These are phyloP conservation scores for Gobiocypris rarus DNA, from an alignment of 2,113 vertebrate genomes.

Conservation along the genomic window DNA sequence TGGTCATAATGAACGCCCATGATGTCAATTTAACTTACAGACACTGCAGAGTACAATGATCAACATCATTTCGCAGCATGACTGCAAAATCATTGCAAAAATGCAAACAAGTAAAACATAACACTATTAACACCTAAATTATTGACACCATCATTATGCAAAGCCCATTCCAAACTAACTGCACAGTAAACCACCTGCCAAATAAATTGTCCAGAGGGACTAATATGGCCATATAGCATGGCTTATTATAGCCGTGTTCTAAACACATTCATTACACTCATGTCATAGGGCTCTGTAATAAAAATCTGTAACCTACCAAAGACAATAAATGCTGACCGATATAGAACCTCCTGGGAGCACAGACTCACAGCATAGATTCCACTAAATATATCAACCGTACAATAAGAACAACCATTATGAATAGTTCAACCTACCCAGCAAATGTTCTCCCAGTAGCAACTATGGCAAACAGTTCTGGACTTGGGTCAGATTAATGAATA, in stretches of 20 bases:
- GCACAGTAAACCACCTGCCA: neutral
- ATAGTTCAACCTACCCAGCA: neutral
- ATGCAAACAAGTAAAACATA: neutral
- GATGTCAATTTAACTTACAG: neutral
- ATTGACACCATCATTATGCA: neutral
- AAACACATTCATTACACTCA: slow-evolving; percentile 6
- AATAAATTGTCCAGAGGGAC: neutral
- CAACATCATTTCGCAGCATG: neutral
- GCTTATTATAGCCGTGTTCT: neutral
- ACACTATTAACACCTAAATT: neutral
- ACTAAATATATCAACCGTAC: neutral
- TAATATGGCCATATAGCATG: neutral
- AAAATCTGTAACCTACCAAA: neutral
- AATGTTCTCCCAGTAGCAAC: neutral
- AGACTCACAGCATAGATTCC: neutral
- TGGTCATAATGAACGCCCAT: neutral
- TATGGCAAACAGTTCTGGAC: neutral
- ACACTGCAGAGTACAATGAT: neutral
- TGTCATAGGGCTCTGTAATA: neutral
- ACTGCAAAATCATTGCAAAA: slow-evolving; percentile 17
- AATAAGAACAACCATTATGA: neutral
- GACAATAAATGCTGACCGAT: slow-evolving; percentile 8
- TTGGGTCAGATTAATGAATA: neutral
- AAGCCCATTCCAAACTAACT: slow-evolving; percentile 4
- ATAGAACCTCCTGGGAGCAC: neutral